Evolutionary conservation across 2,113 vertebrate genomes (phyloP).

Genomic region (Phainopepla nitens): DNA sequence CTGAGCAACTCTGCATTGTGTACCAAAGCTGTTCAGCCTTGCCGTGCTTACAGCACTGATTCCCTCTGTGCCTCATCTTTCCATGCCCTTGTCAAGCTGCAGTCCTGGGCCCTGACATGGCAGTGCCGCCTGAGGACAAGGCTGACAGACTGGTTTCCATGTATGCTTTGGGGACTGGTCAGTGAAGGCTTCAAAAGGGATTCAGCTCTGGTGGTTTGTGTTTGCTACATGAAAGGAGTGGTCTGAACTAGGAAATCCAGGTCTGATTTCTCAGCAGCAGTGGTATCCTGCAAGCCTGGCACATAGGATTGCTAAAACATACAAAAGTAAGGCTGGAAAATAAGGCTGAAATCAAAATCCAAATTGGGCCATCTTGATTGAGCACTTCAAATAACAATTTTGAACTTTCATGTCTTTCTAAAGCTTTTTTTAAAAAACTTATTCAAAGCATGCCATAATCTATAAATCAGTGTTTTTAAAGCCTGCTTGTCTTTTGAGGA

Average conservation of each 20-base stretch:
- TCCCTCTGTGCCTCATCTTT: not conserved
- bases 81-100: not conserved
- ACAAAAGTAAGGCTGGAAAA: not conserved
- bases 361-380: not conserved
- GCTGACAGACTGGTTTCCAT: not conserved
- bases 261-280: not conserved
- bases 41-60: not conserved
- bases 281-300: not conserved
- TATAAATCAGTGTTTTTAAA: not conserved
- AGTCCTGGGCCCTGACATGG: not conserved
- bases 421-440: not conserved
- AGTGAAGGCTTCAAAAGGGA: not conserved
- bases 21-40: not conserved
- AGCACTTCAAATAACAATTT: not conserved
- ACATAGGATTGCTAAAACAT: not conserved
- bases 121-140: not conserved
- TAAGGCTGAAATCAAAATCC: not conserved
- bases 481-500: not conserved
- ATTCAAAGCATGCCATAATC: not conserved
- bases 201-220: not conserved
- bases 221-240: not conserved
- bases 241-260: not conserved
- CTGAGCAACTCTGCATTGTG: fast-evolving
- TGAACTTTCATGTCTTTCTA: not conserved
- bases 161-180: not conserved